Conservation (phyloP, 1,140 invertebrate genomes). For the Nephila pilipes region DNA sequence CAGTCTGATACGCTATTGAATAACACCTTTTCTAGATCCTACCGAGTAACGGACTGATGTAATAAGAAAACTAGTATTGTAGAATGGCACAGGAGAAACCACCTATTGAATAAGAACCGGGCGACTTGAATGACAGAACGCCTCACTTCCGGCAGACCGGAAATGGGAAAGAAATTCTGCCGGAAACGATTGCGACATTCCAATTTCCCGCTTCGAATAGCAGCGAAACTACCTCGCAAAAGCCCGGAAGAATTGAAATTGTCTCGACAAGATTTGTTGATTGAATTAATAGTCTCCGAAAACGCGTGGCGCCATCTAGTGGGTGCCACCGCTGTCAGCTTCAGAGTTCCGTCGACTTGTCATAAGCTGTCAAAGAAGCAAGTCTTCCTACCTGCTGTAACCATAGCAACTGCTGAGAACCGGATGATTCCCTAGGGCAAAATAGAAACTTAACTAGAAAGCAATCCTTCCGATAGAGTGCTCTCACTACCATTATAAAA, state of each 20-base stretch:
- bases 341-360: slow-evolving; percentile 30
- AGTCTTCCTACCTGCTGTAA: slow-evolving; percentile 45
- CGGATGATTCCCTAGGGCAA: slow-evolving; percentile 34
- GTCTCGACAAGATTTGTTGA: slow-evolving; percentile 59
- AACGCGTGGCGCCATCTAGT: slow-evolving; percentile 67
- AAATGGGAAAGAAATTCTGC: slow-evolving; percentile 71
- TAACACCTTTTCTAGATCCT: not conserved
- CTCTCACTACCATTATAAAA: slow-evolving; percentile 30
- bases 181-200: slow-evolving; percentile 69
- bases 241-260: slow-evolving; percentile 69
- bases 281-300: slow-evolving; percentile 56
- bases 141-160: slow-evolving; percentile 35
- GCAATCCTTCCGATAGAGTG: slow-evolving; percentile 26
- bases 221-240: slow-evolving; percentile 33
- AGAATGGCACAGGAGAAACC: not conserved
- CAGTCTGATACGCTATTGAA: not conserved
- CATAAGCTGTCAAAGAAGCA: slow-evolving; percentile 40
- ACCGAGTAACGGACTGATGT: not conserved
- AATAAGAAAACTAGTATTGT: not conserved
- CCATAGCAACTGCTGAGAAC: slow-evolving; percentile 39
- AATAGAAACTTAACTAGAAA: slow-evolving; percentile 51
- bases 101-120: slow-evolving; percentile 2
- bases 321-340: slow-evolving; percentile 1
- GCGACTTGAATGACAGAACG: slow-evolving; percentile 15
- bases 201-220: slow-evolving; percentile 66